Percentiles rank a stretch among this genome's conserved stretches.
Conservation (phyloP, 2,888 invertebrate genomes). For the Synanthedon myopaeformis region DNA sequence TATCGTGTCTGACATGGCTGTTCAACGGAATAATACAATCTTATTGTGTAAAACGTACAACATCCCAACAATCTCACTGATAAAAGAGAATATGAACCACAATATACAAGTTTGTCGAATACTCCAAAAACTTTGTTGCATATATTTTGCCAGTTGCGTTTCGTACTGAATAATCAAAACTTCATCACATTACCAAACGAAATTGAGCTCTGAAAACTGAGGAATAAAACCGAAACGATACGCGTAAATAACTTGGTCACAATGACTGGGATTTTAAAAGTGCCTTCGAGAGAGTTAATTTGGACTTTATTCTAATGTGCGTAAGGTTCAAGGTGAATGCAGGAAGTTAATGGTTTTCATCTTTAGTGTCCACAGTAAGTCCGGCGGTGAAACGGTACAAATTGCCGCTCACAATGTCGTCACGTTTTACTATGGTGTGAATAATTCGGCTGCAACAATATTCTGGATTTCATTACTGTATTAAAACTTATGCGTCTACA, state of each 20-base stretch:
- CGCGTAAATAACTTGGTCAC: neutral
- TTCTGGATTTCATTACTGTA: constrained; percentile 23
- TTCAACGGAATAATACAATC: too few species aligned
- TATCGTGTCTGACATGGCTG: too few species aligned
- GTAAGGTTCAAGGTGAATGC: neutral
- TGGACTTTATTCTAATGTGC: neutral
- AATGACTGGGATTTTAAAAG: neutral
- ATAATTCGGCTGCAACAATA: constrained; percentile 16
- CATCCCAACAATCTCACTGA: constrained; percentile 2
- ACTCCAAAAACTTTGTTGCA: constrained; percentile 31
- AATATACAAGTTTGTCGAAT: constrained; percentile 39
- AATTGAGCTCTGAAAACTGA: constrained; percentile 1
- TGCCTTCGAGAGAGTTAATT: neutral
- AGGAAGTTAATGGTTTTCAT: constrained; percentile 13
- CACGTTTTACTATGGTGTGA: constrained; percentile 26
- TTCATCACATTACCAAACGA: neutral
- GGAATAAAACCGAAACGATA: neutral
- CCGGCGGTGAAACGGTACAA: constrained; percentile 35
- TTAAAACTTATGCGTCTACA: constrained; percentile 16
- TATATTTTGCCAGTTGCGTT: constrained; percentile 22
- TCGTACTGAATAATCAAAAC: constrained; percentile 13
- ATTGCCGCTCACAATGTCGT: constrained; percentile 42
- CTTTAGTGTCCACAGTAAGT: constrained; percentile 13
- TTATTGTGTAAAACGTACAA: neutral
- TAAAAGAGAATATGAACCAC: constrained; percentile 30